Base-by-base conservation (phyloP, 2,888 invertebrate genomes). In the Drosophila pegasa region DNA sequence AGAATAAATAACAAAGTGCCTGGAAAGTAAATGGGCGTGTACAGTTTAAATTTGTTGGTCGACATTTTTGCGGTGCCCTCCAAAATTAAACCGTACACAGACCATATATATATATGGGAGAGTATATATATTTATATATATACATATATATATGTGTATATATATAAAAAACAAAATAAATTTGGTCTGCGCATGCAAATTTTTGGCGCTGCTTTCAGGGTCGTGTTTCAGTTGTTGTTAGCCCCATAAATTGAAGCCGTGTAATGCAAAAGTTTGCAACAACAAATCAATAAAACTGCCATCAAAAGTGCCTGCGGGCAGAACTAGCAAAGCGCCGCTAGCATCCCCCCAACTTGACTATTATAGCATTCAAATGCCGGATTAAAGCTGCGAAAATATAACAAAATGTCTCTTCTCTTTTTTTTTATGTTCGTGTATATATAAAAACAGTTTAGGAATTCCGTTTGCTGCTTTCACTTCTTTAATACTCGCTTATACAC, bases 231-330 rank as follows among this genome's bases (percentile, higher is more conserved):
- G 27, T 35, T 71, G 43, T 33, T 77, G 62, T 41, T 47, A 48
- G 68, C 48, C 52, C 73, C 78, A 87, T 77, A 88, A 87, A 87
- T 83, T 83, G 47, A 55, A 61, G 73, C 45, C 72, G 62, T 66
- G 67, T 71, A 66, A 64, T 65, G 64, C 55, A 61, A 72, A 86
- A 82, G 64, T 80, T 86, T 69, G 54, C 78, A 65, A 59, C 79
- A 86, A 75, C 80, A 80, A 88, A 82, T 82, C 82, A 88, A 88
- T 82, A 83, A 88, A 82, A 83, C 66, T 69, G 80, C 84, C 84
- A 71, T 83, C 72, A 86, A 50, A 63, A 75, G 76, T 70, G 69
- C 61, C 62, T 64, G 68, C 47, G 51, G 61, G 35, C 60, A 33
- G 62, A 78, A 82, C 88, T 80, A 88, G 73, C 80, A 25, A 43